Evolutionary conservation across 2,797 vertebrate genomes (phyloP).

Genomic region (Morus bassanus): DNA sequence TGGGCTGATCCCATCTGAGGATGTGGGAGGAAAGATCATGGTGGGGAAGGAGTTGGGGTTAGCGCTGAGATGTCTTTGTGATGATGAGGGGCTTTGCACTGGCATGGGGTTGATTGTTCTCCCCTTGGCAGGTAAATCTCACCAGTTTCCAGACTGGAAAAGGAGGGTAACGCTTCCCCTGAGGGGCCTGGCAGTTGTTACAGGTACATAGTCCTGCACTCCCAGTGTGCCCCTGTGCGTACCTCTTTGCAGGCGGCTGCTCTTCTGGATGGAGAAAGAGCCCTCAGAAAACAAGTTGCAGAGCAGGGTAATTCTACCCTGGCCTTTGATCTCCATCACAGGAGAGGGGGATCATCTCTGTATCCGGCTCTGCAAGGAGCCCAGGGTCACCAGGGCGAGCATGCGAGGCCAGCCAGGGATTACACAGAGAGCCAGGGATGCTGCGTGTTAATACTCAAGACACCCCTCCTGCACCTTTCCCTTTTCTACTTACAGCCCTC

Average conservation of each 20-base stretch:
- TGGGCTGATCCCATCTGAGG: background rate
- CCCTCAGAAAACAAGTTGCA: background rate
- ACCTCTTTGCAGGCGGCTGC: background rate
- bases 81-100: background rate
- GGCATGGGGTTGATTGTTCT: background rate
- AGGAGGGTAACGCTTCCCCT: background rate
- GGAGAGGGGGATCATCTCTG: constrained; percentile 59
- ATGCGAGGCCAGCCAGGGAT: constrained; percentile 22
- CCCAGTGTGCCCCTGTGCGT: accelerated
- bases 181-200: background rate
- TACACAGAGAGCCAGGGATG: constrained; percentile 15
- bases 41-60: background rate
- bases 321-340: constrained; percentile 58
- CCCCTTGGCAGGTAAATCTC: background rate
- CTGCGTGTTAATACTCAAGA: background rate
- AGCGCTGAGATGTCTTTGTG: background rate
- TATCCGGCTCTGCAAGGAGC: constrained; percentile 57
- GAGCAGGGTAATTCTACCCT: constrained; percentile 60
- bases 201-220: accelerated
- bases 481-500: background rate
- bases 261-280: background rate
- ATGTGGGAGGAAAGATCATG: background rate
- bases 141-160: background rate
- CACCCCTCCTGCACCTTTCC: constrained; percentile 11
- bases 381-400: constrained; percentile 46